Conservation (phyloP, 2,113 vertebrate species). For the Anolis carolinensis region DNA sequence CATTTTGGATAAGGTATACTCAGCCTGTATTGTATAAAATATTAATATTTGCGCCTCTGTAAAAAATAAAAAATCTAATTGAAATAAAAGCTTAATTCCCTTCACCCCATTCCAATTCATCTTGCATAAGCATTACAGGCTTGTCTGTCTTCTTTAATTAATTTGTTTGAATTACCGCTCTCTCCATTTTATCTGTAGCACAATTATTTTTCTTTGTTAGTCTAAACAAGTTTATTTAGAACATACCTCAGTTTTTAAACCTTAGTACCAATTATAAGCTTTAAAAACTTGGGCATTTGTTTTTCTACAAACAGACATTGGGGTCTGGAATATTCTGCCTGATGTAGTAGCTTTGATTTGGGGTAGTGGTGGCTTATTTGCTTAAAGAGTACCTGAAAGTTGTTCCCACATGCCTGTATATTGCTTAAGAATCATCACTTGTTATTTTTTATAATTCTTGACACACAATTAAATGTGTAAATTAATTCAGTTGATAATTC, state of each 20-base stretch:
- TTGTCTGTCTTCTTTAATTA: constrained; percentile 30
- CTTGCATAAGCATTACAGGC: neutral
- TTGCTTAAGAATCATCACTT: too few relatives aligned
- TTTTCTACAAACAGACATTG: neutral
- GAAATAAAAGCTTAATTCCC: neutral
- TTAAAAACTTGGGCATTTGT: neutral
- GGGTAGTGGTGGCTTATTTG: neutral
- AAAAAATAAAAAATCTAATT: neutral
- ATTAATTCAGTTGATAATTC: too few relatives aligned
- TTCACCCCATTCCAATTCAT: neutral
- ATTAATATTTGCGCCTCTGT: neutral
- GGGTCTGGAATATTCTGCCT: neutral
- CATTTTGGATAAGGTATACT: too few relatives aligned
- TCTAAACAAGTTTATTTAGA: neutral
- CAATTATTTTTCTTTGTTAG: constrained; percentile 27
- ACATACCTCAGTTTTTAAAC: neutral
- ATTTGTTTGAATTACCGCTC: neutral
- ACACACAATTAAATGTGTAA: too few relatives aligned
- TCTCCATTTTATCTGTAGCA: constrained; percentile 20
- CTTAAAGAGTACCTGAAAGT: too few relatives aligned
- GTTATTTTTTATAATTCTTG: too few relatives aligned
- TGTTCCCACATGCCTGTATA: too few relatives aligned
- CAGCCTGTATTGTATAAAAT: neutral
- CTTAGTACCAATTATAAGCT: neutral
- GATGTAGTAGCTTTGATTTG: neutral